Percentiles rank a stretch among this genome's conserved stretches.
Evolutionary conservation across 2,888 invertebrate species (phyloP).

Genomic region (Phyto melanocephala): DNA sequence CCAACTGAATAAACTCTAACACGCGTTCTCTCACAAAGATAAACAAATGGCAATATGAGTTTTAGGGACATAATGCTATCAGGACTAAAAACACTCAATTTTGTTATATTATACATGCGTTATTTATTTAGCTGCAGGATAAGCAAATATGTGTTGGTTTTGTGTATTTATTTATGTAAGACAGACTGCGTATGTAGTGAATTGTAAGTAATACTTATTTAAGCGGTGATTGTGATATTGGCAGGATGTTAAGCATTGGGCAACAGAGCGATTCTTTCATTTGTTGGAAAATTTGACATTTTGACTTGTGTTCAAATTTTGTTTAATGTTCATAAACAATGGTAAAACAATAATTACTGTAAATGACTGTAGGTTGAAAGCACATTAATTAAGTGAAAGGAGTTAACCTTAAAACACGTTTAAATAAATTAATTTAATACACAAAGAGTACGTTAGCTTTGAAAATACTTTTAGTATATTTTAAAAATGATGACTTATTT

Average conservation of each 20-base stretch:
- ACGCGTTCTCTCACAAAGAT: neutral
- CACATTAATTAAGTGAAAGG: neutral
- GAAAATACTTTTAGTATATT: too few species aligned
- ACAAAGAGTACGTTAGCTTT: too few species aligned
- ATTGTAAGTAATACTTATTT: neutral
- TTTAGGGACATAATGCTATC: conserved; percentile 31
- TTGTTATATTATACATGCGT: neutral
- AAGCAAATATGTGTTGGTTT: conserved; percentile 3
- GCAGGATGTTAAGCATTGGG: neutral
- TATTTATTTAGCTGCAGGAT: neutral
- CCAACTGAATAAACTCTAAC: neutral
- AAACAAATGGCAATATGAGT: neutral
- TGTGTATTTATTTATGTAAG: too few species aligned
- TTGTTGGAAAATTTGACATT: conserved; percentile 45
- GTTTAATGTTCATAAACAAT: neutral
- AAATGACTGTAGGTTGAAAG: too few species aligned
- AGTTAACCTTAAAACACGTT: too few species aligned
- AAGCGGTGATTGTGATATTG: too few species aligned
- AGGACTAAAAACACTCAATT: conserved; percentile 29
- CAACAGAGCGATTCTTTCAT: neutral
- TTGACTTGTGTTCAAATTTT: conserved; percentile 43
- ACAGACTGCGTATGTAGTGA: neutral
- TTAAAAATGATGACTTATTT: too few species aligned
- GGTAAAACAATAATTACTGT: too few species aligned
- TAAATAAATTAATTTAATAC: too few species aligned